Evolutionary conservation across 53 echinoderm and acorn worm genomes (phyloP).

Genomic region (Paracentrotus lividus): DNA sequence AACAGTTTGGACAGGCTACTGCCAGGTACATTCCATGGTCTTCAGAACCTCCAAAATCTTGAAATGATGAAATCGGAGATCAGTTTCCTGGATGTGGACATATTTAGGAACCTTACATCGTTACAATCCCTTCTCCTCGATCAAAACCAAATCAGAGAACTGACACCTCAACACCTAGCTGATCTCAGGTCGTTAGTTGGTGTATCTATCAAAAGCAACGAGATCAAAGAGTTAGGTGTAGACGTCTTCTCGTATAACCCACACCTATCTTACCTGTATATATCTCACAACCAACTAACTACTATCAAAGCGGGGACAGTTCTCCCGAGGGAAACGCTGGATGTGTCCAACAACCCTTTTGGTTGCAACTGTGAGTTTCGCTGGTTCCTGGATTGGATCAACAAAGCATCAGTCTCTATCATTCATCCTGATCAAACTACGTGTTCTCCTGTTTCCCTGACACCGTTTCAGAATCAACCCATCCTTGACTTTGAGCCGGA

Average conservation of each 20-base stretch:
- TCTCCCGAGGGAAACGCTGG: slow-evolving; percentile 31
- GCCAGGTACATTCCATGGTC: slow-evolving; percentile 15
- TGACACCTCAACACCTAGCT: neutral
- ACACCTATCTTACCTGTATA: slow-evolving; percentile 40
- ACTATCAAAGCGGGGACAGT: slow-evolving; percentile 27
- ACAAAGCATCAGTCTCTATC: slow-evolving; percentile 4
- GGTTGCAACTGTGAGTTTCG: slow-evolving; percentile 19
- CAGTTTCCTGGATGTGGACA: neutral
- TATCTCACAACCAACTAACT: slow-evolving; percentile 31
- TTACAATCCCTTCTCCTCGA: neutral
- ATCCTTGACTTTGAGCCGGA: slow-evolving; percentile 25
- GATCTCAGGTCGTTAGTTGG: slow-evolving; percentile 31
- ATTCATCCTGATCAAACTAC: slow-evolving; percentile 1
- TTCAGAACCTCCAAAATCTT: neutral
- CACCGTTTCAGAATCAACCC: neutral
- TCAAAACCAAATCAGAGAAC: slow-evolving; percentile 37
- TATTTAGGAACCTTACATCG: slow-evolving; percentile 10
- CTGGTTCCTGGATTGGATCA: slow-evolving; percentile 19
- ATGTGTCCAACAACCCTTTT: slow-evolving; percentile 54
- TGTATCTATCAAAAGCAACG: neutral
- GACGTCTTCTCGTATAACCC: slow-evolving; percentile 31
- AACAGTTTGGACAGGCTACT: slow-evolving; percentile 27
- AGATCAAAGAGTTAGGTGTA: neutral
- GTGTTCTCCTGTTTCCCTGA: slow-evolving; percentile 21
- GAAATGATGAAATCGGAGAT: slow-evolving; percentile 9